These are phyloP conservation scores for Saimiri boliviensis DNA, from an alignment of 2,113 vertebrate species.

Conservation along the genomic window DNA sequence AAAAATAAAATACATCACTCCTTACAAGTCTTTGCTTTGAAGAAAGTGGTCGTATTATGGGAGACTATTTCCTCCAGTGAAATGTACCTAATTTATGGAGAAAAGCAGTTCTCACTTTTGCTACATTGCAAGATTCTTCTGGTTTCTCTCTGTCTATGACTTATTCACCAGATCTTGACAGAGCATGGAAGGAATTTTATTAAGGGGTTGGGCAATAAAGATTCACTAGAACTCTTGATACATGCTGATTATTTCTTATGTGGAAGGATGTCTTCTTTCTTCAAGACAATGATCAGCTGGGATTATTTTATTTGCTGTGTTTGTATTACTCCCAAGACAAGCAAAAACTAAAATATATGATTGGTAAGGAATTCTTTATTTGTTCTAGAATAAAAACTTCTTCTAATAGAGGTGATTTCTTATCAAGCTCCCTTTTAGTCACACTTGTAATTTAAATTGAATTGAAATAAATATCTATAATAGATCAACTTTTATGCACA, in stretches of 20 bases:
- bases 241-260: not conserved
- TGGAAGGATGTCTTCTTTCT: constrained; percentile 21
- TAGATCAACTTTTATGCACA: not conserved
- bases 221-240: constrained; percentile 57
- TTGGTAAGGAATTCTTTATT: constrained; percentile 8
- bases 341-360: constrained; percentile 17
- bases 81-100: constrained; percentile 32
- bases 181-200: constrained; percentile 62
- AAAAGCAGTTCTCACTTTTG: constrained; percentile 47
- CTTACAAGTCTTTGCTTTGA: not conserved
- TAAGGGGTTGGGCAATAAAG: constrained; percentile 50
- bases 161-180: constrained; percentile 66
- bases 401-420: not conserved
- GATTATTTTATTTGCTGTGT: constrained; percentile 2
- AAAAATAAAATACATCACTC: not conserved
- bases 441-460: constrained; percentile 5
- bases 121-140: constrained; percentile 43
- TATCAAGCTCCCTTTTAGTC: not conserved
- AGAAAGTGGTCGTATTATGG: not conserved
- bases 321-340: not conserved
- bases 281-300: not conserved
- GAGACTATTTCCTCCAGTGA: not conserved
- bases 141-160: constrained; percentile 39
- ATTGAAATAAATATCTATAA: not conserved
- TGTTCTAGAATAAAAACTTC: not conserved